Conservation (phyloP, 2,113 vertebrate species). For the Megaleporinus macrocephalus region DNA sequence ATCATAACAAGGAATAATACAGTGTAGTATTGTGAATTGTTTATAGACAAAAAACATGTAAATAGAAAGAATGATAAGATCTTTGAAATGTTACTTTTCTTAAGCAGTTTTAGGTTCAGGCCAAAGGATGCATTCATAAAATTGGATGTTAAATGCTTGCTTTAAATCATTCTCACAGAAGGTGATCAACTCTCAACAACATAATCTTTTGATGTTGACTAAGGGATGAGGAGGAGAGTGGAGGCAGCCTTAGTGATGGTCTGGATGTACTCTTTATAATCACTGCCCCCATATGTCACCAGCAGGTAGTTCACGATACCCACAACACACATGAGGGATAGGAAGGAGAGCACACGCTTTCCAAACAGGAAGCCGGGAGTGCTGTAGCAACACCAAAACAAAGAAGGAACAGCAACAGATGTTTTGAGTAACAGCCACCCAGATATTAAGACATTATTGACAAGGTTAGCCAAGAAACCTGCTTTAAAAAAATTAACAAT, state of each 20-base stretch:
- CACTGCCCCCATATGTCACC: constrained; percentile 73
- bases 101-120: too few species aligned
- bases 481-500: neutral
- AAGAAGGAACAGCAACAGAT: neutral
- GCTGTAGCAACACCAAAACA: constrained; percentile 65
- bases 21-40: too few species aligned
- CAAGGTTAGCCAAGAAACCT: neutral
- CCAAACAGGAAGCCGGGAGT: constrained; percentile 93
- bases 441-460: neutral
- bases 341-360: constrained; percentile 89
- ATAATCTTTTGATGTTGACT: too few species aligned
- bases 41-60: too few species aligned
- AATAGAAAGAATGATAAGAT: too few species aligned
- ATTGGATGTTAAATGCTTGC: too few species aligned
- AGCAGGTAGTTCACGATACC: constrained; percentile 90
- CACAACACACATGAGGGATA: constrained; percentile 89
- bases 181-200: too few species aligned
- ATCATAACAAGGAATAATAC: too few species aligned
- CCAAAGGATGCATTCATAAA: too few species aligned
- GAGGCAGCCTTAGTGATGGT: constrained; percentile 83
- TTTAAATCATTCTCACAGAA: too few species aligned
- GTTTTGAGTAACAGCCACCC: neutral
- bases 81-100: too few species aligned
- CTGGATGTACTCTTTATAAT: constrained; percentile 88
- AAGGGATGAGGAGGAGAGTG: constrained; percentile 90